These are phyloP conservation scores for Bilobella aurantiaca DNA, from an alignment of 1,140 invertebrate species.

Conservation along the genomic window DNA sequence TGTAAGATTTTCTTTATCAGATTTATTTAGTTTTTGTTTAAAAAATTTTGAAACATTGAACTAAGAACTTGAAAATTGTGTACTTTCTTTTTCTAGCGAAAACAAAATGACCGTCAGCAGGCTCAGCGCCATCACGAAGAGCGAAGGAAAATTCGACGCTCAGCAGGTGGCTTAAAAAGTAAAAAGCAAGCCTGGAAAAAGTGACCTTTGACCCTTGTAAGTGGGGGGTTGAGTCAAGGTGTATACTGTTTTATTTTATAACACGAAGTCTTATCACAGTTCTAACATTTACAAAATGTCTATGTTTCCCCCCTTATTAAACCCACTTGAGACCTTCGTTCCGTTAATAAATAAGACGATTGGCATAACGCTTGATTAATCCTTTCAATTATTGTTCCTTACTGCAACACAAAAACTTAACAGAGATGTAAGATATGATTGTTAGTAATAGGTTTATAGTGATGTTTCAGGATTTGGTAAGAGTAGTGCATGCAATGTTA, in stretches of 20 bases:
- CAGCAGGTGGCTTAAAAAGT: constrained; percentile 43
- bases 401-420: too few relatives aligned
- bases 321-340: background rate
- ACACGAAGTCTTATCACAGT: background rate
- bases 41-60: background rate
- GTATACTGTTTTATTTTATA: too few relatives aligned
- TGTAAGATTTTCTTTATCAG: constrained; percentile 37
- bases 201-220: constrained; percentile 6
- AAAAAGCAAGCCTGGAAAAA: constrained; percentile 32
- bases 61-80: too few relatives aligned
- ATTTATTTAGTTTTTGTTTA: too few relatives aligned
- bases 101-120: constrained; percentile 35
- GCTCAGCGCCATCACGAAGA: constrained; percentile 58
- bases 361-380: too few relatives aligned
- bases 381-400: too few relatives aligned
- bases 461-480: too few relatives aligned
- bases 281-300: background rate
- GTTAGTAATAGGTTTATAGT: too few relatives aligned
- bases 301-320: background rate
- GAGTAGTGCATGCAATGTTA: too few relatives aligned
- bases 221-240: too few relatives aligned
- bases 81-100: constrained; percentile 15
- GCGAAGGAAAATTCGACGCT: constrained; percentile 57
- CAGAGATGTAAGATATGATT: too few relatives aligned
- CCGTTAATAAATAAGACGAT: too few relatives aligned